Conservation (phyloP, 1,140 invertebrate genomes). For the Eubasilissa regina region DNA sequence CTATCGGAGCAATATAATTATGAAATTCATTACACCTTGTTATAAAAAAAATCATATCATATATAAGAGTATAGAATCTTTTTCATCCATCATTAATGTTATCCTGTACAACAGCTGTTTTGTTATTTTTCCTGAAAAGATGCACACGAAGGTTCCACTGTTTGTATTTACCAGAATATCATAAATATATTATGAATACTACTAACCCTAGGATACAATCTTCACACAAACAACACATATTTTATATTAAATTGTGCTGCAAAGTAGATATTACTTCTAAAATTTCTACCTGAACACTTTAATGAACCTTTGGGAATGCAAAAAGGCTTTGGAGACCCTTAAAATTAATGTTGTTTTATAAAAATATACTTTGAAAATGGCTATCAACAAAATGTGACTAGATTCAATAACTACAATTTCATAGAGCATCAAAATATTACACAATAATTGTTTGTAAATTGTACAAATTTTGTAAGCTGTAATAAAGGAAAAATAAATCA, state of each 20-base stretch:
- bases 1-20: no score
- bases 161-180: constrained; percentile 8
- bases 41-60: no score
- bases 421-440: constrained; percentile 40
- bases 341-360: constrained; percentile 48
- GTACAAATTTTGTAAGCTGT: constrained; percentile 1
- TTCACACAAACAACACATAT: constrained; percentile 53
- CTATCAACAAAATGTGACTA: constrained; percentile 46
- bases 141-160: no score
- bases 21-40: no score
- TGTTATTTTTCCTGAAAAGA: no score
- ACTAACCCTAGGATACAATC: constrained; percentile 50
- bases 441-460: constrained; percentile 4
- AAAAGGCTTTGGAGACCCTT: constrained; percentile 41
- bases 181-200: constrained; percentile 10
- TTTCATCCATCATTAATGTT: no score
- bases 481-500: constrained; percentile 20
- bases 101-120: no score
- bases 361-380: constrained; percentile 46
- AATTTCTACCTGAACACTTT: constrained; percentile 55
- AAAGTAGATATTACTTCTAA: constrained; percentile 47
- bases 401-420: constrained; percentile 33
- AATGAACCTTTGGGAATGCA: constrained; percentile 52
- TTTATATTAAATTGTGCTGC: constrained; percentile 51
- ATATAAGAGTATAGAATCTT: no score